These are phyloP conservation scores for Pyrrhura leucotis DNA, from an alignment of 2,797 vertebrate genomes.

Conservation along the genomic window DNA sequence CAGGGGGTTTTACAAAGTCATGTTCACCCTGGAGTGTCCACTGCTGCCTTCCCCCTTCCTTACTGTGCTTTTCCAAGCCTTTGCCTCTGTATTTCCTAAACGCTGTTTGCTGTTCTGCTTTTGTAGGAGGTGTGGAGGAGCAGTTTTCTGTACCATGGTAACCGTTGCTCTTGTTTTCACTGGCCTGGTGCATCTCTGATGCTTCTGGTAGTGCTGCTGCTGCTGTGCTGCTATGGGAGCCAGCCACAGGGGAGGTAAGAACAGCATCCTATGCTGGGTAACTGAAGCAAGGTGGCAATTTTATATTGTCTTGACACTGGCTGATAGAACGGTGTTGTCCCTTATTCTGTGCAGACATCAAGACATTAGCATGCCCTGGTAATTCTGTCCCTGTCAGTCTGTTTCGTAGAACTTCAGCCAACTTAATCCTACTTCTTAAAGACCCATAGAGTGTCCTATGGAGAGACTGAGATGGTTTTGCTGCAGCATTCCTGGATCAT, in stretches of 20 bases:
- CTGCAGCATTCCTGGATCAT: not conserved
- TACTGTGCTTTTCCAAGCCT: not conserved
- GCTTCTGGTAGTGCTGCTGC: conserved; percentile 87
- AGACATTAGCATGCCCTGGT: not conserved
- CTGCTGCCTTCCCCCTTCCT: not conserved
- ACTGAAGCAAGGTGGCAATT: not conserved
- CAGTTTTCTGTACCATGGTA: conserved; percentile 93
- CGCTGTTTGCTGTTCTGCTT: conserved; percentile 7
- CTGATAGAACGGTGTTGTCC: not conserved
- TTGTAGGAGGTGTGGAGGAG: conserved; percentile 86
- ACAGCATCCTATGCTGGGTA: not conserved
- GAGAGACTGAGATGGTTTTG: not conserved
- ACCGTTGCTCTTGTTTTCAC: conserved; percentile 95
- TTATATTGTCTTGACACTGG: rapidly evolving
- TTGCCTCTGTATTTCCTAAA: not conserved
- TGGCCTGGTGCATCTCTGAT: conserved; percentile 94
- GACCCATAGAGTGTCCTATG: not conserved
- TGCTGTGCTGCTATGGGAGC: conserved; percentile 89
- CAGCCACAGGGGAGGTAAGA: conserved; percentile 93
- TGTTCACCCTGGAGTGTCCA: not conserved
- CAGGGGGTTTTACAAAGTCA: not conserved
- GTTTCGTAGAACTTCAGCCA: not conserved
- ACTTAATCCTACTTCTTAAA: not conserved
- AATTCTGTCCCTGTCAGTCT: not conserved
- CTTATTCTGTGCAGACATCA: not conserved